A percentile compares a stretch with the other conserved stretches of the same genome.
Conservation (phyloP, 2,888 invertebrate genomes). For the Serrognathus titanus region DNA sequence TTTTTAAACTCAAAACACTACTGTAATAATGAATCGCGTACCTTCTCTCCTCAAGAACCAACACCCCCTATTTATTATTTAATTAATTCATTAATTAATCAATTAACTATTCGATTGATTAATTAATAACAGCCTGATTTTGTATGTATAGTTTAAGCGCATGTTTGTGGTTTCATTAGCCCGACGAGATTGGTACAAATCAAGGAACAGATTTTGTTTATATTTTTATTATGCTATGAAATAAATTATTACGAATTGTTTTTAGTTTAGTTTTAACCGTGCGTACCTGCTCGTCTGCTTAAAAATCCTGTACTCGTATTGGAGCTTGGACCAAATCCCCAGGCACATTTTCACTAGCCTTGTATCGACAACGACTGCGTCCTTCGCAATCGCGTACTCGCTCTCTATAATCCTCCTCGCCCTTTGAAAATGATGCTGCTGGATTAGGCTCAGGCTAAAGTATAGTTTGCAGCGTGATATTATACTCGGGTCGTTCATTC, state of each 20-base stretch:
- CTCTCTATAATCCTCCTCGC: conserved; percentile 61
- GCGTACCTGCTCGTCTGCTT: neutral
- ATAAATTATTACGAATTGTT: neutral
- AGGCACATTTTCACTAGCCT: conserved; percentile 76
- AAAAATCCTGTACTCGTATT: conserved; percentile 51
- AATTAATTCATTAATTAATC: too few relatives aligned
- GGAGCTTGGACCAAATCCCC: conserved; percentile 82
- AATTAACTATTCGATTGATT: too few relatives aligned
- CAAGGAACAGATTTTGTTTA: too few relatives aligned
- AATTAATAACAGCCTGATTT: too few relatives aligned
- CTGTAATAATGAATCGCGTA: neutral
- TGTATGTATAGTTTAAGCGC: too few relatives aligned
- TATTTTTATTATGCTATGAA: too few relatives aligned
- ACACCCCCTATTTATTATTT: too few relatives aligned
- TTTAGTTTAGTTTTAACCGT: neutral
- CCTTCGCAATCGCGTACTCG: conserved; percentile 52
- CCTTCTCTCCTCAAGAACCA: too few relatives aligned
- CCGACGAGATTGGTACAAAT: too few relatives aligned
- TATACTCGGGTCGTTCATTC: conserved; percentile 77
- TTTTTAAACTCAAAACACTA: neutral
- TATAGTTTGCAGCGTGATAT: conserved; percentile 83
- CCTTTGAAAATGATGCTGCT: conserved; percentile 65
- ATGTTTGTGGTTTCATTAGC: too few relatives aligned
- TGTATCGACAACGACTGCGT: conserved; percentile 52
- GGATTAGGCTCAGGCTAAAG: conserved; percentile 82